Base-by-base conservation (phyloP, 2,888 invertebrate genomes). In the Chloroclystis v-ata region DNA sequence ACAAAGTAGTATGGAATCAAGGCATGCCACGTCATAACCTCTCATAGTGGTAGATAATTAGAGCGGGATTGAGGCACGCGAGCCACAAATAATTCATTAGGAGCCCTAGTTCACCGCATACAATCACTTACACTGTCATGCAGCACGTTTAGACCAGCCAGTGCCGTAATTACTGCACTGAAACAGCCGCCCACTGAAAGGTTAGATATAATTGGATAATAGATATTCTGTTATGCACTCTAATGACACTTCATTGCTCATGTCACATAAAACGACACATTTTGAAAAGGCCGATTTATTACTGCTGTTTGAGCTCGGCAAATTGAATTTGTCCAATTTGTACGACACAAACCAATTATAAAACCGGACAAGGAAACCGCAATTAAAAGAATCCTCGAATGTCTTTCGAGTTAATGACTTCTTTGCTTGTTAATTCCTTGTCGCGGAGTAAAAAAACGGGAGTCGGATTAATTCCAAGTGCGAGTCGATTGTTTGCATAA, bases 341-440 rank as follows among this genome's bases (percentile, higher is more conserved):
- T 77, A 72, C 72, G 69, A 81, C 82, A 79, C 79, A 77, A 78
- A 82, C 83, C 87, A 87, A 86, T 87, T 86, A 87, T 78, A 75
- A 77, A 74, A 64, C 69, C 75, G 81, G 78, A 80, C 75, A 74
- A 78, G 76, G 77, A 82, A 79, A 73, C 49, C 84, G 72, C 87
- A 87, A 87, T 87, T 87, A 87, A 82, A 84, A 80, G 67, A 80
- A 84, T 82, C 78, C 86, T 82, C 85, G 70, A 83, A 82, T 83
- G 83, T 84, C 85, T 85, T 85, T 75, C 81, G 77, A 78, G 82
- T 80, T 86, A 84, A 87, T 86, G 86, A 87, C 83, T 86, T 87
- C 88, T 86, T 87, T 84, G 81, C 87, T 87, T 83, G 87, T 87
- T 87, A 87, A 87, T 87, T 84, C 80, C 81, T 83, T 83, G 86